Percentiles rank a stretch among this genome's conserved stretches.
Evolutionary conservation across 2,797 vertebrate species (phyloP).

Genomic region (Hippoglossus hippoglossus): DNA sequence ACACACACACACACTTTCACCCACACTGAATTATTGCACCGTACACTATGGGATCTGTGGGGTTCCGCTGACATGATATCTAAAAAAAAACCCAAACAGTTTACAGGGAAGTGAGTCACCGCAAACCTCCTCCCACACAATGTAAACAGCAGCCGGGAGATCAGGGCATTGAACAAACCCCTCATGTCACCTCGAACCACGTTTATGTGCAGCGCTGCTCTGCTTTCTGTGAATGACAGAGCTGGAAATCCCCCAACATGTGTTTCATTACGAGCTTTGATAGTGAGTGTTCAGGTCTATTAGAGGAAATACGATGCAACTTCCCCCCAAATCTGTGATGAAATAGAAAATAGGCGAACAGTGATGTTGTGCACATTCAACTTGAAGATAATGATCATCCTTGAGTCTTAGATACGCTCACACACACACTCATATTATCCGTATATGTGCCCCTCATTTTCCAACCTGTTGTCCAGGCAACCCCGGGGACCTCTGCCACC

Average conservation of each 20-base stretch:
- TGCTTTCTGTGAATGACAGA: neutral
- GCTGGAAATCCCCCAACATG: neutral
- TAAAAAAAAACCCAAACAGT: constrained; percentile 1
- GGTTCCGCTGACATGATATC: constrained; percentile 38
- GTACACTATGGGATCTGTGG: constrained; percentile 16
- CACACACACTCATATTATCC: too few relatives aligned
- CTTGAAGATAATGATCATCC: neutral
- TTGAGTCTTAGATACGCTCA: neutral
- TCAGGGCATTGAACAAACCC: constrained; percentile 27
- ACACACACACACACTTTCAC: constrained; percentile 13
- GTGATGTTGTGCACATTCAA: constrained; percentile 3
- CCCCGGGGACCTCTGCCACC: constrained; percentile 14
- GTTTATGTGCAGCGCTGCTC: constrained; percentile 2
- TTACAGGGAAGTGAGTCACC: constrained; percentile 60
- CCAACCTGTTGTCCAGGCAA: constrained; percentile 24
- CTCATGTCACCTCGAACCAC: constrained; percentile 16
- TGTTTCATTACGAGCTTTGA: constrained; percentile 12
- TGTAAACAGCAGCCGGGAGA: constrained; percentile 54
- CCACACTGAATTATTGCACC: constrained; percentile 27
- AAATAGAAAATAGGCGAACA: neutral
- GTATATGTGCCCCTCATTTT: neutral
- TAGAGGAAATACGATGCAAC: neutral
- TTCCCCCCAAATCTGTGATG: neutral
- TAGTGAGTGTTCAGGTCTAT: neutral
- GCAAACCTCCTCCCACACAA: constrained; percentile 46